Conservation (phyloP, 2,888 invertebrate species). For the Meliscaeva auricollis region DNA sequence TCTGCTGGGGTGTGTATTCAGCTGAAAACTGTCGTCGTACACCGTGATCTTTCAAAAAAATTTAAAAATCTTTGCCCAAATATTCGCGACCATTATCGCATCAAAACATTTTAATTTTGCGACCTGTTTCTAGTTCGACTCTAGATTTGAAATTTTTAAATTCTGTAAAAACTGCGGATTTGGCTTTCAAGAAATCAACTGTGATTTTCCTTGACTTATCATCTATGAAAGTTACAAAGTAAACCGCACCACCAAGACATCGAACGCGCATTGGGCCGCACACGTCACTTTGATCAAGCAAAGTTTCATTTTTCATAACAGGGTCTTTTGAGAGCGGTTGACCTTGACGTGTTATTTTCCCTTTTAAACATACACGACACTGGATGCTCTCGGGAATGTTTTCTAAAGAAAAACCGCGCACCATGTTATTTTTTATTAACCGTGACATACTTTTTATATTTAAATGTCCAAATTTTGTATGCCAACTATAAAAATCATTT, state of each 20-base stretch:
- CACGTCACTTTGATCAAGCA: constrained; percentile 66
- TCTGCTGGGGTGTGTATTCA: constrained; percentile 42
- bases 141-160: constrained; percentile 56
- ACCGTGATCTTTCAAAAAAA: constrained; percentile 18
- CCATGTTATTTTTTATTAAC: constrained; percentile 38
- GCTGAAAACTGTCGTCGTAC: constrained; percentile 25
- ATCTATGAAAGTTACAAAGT: constrained; percentile 74
- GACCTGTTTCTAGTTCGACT: constrained; percentile 54
- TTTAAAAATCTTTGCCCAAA: constrained; percentile 16
- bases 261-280: constrained; percentile 64
- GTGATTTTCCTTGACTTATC: constrained; percentile 61
- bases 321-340: constrained; percentile 18
- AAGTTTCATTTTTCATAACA: background rate
- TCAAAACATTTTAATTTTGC: constrained; percentile 44
- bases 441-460: no score
- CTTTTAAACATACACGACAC: constrained; percentile 26
- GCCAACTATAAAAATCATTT: constrained; percentile 18
- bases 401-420: constrained; percentile 25
- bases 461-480: constrained; percentile 29
- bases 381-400: constrained; percentile 19
- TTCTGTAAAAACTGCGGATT: constrained; percentile 55
- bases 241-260: constrained; percentile 57
- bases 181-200: constrained; percentile 64
- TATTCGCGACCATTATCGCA: constrained; percentile 43
- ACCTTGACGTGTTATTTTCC: constrained; percentile 29